These are phyloP conservation scores for Villa cingulata DNA, from an alignment of 2,888 invertebrate species.

Conservation along the genomic window DNA sequence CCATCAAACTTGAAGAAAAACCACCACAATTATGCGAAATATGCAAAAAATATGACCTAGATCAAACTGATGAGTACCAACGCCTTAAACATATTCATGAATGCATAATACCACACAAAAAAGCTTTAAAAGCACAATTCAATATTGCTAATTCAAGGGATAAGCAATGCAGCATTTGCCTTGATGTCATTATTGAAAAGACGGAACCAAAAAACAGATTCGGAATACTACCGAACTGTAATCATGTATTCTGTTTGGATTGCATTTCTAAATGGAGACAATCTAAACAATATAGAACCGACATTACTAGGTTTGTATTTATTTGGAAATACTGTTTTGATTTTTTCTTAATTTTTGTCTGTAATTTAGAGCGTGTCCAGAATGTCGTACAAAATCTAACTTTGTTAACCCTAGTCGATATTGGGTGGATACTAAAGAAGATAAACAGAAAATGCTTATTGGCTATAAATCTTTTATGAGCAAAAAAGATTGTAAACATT, in stretches of 20 bases:
- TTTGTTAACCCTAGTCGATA: constrained; percentile 73
- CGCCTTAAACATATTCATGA: constrained; percentile 51
- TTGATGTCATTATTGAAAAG: constrained; percentile 62
- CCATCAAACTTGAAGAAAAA: not conserved
- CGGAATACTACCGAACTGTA: constrained; percentile 76
- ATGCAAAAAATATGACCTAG: constrained; percentile 54
- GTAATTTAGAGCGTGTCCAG: constrained; percentile 69
- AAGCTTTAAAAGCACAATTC: constrained; percentile 70
- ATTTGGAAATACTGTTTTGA: not conserved
- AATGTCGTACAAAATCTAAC: constrained; percentile 68
- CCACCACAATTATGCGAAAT: constrained; percentile 46
- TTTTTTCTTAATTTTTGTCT: constrained; percentile 10
- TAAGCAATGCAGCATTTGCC: constrained; percentile 74
- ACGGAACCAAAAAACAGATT: constrained; percentile 54
- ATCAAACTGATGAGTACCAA: constrained; percentile 49
- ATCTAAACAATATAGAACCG: constrained; percentile 64
- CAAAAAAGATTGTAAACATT: constrained; percentile 72
- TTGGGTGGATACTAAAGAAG: constrained; percentile 74
- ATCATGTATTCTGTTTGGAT: constrained; percentile 68
- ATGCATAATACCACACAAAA: constrained; percentile 58
- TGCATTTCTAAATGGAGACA: constrained; percentile 77
- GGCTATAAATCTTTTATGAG: constrained; percentile 61
- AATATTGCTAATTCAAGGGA: constrained; percentile 63
- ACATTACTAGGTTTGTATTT: constrained; percentile 47
- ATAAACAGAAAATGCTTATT: constrained; percentile 61